Evolutionary conservation across 2,797 vertebrate genomes (phyloP).

Genomic region (Gephyroberyx darwinii): DNA sequence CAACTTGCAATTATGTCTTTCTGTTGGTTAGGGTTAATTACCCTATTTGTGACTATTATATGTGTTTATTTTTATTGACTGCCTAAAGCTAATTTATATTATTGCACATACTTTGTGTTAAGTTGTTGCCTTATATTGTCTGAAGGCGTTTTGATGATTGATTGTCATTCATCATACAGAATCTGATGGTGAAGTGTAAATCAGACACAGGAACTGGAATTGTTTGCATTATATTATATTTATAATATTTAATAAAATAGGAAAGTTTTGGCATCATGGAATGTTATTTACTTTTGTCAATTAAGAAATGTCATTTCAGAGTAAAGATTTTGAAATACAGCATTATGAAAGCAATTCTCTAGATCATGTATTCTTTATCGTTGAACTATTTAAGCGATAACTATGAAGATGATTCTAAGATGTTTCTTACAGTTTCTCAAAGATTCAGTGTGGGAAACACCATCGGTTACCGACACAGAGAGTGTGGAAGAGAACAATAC

Average conservation of each 20-base stretch:
- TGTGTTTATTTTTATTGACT: conserved; percentile 57
- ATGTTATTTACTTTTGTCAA: conserved; percentile 3
- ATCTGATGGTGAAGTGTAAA: conserved; percentile 44
- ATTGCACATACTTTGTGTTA: conserved; percentile 37
- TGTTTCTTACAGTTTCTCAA: no score
- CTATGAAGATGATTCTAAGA: no score
- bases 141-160: conserved; percentile 50
- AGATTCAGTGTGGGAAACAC: background rate
- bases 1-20: conserved; percentile 58
- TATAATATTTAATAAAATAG: conserved; percentile 63
- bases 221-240: conserved; percentile 70
- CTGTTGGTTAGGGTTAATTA: conserved; percentile 59
- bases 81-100: conserved; percentile 60
- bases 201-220: conserved; percentile 51
- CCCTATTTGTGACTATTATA: conserved; percentile 54
- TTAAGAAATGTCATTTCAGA: background rate
- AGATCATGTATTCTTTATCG: background rate
- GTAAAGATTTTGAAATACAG: no score
- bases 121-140: conserved; percentile 63
- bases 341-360: no score
- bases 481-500: no score
- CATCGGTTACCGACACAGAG: no score
- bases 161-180: conserved; percentile 57
- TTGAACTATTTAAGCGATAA: background rate
- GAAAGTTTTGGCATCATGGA: conserved; percentile 36